phyloP scores from a whole-genome alignment of 2,113 vertebrate genomes.

The Pelobates fuscus region DNA sequence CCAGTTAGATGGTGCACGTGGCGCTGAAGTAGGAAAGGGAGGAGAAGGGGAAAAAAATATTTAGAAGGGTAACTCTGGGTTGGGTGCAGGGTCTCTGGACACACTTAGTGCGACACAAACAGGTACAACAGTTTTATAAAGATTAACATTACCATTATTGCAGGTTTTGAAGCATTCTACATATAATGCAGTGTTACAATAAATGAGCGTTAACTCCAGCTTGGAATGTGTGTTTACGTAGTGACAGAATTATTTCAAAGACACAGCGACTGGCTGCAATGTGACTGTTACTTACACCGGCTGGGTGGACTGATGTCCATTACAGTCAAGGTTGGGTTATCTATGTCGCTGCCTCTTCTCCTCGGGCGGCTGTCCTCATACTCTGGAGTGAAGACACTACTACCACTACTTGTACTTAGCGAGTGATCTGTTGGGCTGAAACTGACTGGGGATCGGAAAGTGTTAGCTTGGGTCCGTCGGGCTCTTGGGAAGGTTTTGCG shows the following conservation, averaged over 20 bases:
- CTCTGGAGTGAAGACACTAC: slow-evolving; percentile 90
- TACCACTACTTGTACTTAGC: slow-evolving; percentile 93
- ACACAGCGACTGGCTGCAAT: too few relatives aligned
- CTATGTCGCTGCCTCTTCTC: slow-evolving; percentile 92
- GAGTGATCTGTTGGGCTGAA: slow-evolving; percentile 95
- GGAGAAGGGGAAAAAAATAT: too few relatives aligned
- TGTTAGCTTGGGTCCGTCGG: slow-evolving; percentile 89
- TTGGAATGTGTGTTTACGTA: too few relatives aligned
- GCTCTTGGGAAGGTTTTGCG: slow-evolving; percentile 96
- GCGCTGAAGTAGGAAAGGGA: slow-evolving; percentile 75
- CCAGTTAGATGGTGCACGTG: slow-evolving; percentile 97
- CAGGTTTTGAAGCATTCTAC: too few relatives aligned
- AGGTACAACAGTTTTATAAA: too few relatives aligned
- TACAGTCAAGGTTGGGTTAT: slow-evolving; percentile 87
- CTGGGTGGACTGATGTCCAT: slow-evolving; percentile 98
- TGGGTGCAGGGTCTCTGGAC: too few relatives aligned
- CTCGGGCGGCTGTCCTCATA: slow-evolving; percentile 83
- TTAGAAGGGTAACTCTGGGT: too few relatives aligned
- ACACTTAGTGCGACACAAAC: too few relatives aligned
- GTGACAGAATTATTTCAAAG: too few relatives aligned
- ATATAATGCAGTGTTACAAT: too few relatives aligned
- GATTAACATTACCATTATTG: too few relatives aligned
- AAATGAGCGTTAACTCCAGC: too few relatives aligned
- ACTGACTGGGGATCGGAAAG: slow-evolving; percentile 88
- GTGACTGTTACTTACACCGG: slow-evolving; percentile 94